Evolutionary conservation across 1,140 invertebrate genomes (phyloP).

Genomic region (Berghia stephanieae): DNA sequence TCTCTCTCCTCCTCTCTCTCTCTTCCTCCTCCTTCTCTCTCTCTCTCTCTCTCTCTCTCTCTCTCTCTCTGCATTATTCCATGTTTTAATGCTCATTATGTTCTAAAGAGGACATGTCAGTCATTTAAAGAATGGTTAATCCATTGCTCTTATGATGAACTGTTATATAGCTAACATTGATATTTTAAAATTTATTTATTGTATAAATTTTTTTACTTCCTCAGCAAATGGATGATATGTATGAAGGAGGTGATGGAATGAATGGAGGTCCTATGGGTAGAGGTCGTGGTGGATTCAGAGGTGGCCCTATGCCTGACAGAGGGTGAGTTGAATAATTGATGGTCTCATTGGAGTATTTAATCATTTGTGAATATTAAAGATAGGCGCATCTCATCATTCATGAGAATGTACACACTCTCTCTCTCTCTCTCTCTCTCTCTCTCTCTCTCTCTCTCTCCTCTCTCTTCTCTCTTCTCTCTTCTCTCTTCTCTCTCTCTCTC

Average conservation of each 20-base stretch:
- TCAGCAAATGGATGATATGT: constrained; percentile 26
- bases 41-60: neutral
- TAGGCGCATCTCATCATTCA: no score
- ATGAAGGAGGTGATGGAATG: constrained; percentile 29
- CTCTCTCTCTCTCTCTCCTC: no score
- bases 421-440: no score
- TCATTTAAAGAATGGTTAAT: neutral
- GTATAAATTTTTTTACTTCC: constrained; percentile 1
- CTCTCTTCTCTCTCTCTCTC: no score
- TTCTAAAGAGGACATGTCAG: neutral
- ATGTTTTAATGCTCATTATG: neutral
- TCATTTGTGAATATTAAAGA: no score
- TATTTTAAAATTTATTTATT: neutral
- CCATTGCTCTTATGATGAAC: neutral
- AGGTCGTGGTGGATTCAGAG: constrained; percentile 26
- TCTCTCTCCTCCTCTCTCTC: neutral
- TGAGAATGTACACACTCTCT: no score
- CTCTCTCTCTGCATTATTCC: neutral
- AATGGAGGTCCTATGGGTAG: constrained; percentile 13
- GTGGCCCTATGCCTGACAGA: constrained; percentile 28
- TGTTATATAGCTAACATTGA: neutral
- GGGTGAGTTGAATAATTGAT: constrained; percentile 16
- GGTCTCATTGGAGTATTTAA: no score
- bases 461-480: no score
- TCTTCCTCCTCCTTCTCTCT: neutral